These are phyloP conservation scores for Oreocharis arfaki DNA, from an alignment of 2,113 vertebrate species.

Conservation along the genomic window DNA sequence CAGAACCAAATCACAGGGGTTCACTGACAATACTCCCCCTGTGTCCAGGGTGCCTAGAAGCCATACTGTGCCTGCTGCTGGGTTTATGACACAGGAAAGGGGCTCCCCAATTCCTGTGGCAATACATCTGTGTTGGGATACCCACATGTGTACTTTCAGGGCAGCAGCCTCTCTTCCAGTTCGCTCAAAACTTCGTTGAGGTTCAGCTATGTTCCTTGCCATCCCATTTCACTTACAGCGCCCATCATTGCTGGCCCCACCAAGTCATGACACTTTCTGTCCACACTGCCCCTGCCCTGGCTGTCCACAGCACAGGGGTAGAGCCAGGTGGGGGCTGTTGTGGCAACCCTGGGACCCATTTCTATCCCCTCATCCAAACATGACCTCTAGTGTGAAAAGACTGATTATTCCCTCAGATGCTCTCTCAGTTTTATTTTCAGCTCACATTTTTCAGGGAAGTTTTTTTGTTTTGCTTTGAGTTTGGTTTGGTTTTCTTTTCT, in stretches of 20 bases:
- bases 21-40: not conserved
- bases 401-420: accelerated
- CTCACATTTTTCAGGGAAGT: not conserved
- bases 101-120: not conserved
- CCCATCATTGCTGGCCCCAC: not conserved
- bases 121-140: not conserved
- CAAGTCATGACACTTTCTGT: not conserved
- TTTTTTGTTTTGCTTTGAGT: not conserved
- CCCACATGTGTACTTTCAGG: not conserved
- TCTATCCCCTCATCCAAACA: not conserved
- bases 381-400: not conserved
- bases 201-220: not conserved
- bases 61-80: not conserved
- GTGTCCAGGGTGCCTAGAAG: not conserved
- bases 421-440: not conserved
- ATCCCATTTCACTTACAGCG: not conserved
- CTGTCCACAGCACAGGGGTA: not conserved
- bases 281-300: not conserved
- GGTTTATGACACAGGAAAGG: not conserved
- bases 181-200: not conserved
- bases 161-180: not conserved
- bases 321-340: not conserved
- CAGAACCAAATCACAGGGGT: not conserved
- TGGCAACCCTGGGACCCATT: not conserved
- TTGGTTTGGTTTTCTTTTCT: not conserved